Base-by-base conservation (phyloP, 2,888 invertebrate species). In the Chalcosyrphus nemorum region DNA sequence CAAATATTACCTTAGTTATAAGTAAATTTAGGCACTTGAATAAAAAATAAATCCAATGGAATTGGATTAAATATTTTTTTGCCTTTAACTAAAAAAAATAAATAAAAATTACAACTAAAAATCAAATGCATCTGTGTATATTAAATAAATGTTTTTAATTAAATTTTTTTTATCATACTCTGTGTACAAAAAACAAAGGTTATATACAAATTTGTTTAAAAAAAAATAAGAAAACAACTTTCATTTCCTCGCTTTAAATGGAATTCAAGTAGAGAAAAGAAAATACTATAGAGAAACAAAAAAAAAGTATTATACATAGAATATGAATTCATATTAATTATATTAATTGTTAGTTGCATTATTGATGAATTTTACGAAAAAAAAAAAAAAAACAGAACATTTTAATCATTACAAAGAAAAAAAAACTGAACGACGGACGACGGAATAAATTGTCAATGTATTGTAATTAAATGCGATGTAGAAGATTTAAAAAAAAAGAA, bases 221-320 rank as follows among this genome's bases (percentile, higher is more conserved):
- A 35, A 56, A 56, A 0, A 63, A 76, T 17, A 65, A 38, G 27
- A 56, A 56, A 0, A 63, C 71, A 59, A 52, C 27, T 74, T 82
- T 84, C 29, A 68, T 84, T 84, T 78, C 78, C 78, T 84, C 78
- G 82, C 82, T 84, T 84, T 84, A 68, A 74, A 84, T 84, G 82
- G 78, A 82, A 84, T 84, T 84, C 82, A 84, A 84, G 72, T 84
- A 84, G 68, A 78, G 17, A 57, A 82, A 19, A 70, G 47, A 47
- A 47, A 66, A 63, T 47, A 59, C 24, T 56, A 75, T 61, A 70
- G 41, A 61, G 45, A 76, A 50, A 54, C 27, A 78, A 38, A 59
- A 61, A 13, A 57, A 43, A 65, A 81, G 50, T 54, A 81, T 76
- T 76, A 81, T 76, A 81, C 76, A 81, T 81, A 59, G 70, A 77